phyloP scores from a whole-genome alignment of 2,797 vertebrate genomes.

The Pseudocheirus occidentalis region DNA sequence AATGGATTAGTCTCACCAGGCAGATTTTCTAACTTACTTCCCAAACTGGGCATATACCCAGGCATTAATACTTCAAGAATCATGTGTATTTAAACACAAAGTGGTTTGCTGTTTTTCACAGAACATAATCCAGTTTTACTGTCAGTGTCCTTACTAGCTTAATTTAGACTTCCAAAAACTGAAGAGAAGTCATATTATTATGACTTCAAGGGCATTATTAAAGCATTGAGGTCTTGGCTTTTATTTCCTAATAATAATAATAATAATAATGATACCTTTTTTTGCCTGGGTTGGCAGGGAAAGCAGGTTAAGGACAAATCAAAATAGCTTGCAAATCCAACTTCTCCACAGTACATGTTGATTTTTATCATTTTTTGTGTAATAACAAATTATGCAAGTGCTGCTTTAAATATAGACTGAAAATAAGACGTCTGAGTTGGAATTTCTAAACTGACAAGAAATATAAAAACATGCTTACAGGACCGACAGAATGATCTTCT shows the following conservation, averaged over 20 bases:
- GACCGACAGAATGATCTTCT: constrained; percentile 55
- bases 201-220: not conserved
- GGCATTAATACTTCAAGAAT: not conserved
- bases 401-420: constrained; percentile 56
- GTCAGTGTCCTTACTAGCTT: constrained; percentile 7
- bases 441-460: constrained; percentile 54
- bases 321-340: constrained; percentile 2
- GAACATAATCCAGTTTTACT: not conserved
- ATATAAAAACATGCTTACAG: constrained; percentile 49
- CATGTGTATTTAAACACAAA: not conserved
- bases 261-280: not conserved
- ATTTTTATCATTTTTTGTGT: constrained; percentile 38
- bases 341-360: constrained; percentile 30
- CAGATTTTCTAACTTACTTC: not conserved
- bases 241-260: not conserved
- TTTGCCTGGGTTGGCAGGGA: not conserved
- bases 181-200: not conserved
- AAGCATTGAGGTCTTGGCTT: not conserved
- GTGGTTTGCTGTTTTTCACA: not conserved
- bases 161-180: constrained; percentile 36
- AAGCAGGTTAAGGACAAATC: constrained; percentile 39
- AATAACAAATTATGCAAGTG: constrained; percentile 46
- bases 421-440: not conserved
- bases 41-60: not conserved
- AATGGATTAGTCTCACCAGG: not conserved